Conservation (phyloP, 2,797 vertebrate genomes). For the Hoplostethus mediterraneus region DNA sequence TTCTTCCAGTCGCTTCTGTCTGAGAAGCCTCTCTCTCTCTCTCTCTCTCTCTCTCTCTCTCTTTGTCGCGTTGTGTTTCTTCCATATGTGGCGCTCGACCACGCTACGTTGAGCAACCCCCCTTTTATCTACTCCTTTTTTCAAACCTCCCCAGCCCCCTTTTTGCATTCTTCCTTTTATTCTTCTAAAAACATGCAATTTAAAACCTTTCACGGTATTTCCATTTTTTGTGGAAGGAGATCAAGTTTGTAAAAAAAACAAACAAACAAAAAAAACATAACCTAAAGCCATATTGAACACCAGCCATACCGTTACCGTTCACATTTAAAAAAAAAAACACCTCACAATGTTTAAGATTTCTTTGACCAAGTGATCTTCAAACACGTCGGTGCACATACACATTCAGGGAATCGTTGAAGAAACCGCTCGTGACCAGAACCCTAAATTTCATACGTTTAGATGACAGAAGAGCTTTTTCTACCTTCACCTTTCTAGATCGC, state of each 20-base stretch:
- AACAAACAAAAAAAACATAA: slow-evolving; percentile 6
- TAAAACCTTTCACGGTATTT: slow-evolving; percentile 58
- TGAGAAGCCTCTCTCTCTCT: slow-evolving; percentile 37
- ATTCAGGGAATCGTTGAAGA: slow-evolving; percentile 63
- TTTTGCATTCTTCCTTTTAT: slow-evolving; percentile 60
- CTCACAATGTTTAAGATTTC: slow-evolving; percentile 23
- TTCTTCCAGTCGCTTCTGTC: slow-evolving; percentile 64
- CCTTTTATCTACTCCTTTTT: slow-evolving; percentile 36
- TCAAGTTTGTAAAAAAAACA: slow-evolving; percentile 29
- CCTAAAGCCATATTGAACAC: slow-evolving; percentile 78
- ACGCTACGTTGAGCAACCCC: slow-evolving; percentile 13
- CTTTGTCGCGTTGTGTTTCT: slow-evolving; percentile 50
- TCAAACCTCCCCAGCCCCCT: slow-evolving; percentile 33
- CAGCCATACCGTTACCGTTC: slow-evolving; percentile 63
- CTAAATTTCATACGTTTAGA: slow-evolving; percentile 16
- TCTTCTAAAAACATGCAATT: slow-evolving; percentile 64
- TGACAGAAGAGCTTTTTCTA: slow-evolving; percentile 27
- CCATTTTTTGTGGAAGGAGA: slow-evolving; percentile 24
- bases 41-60: slow-evolving; percentile 41
- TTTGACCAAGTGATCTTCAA: slow-evolving; percentile 27
- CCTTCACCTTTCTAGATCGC: slow-evolving; percentile 10
- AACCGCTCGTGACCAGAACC: background rate
- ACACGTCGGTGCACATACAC: slow-evolving; percentile 29
- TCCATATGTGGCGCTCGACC: slow-evolving; percentile 36
- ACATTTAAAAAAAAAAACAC: slow-evolving; percentile 21